Evolutionary conservation across 2,888 invertebrate species (phyloP), one percentile per base, ranked within the genome.

Genomic region (Trichogramma dendrolimi): DNA sequence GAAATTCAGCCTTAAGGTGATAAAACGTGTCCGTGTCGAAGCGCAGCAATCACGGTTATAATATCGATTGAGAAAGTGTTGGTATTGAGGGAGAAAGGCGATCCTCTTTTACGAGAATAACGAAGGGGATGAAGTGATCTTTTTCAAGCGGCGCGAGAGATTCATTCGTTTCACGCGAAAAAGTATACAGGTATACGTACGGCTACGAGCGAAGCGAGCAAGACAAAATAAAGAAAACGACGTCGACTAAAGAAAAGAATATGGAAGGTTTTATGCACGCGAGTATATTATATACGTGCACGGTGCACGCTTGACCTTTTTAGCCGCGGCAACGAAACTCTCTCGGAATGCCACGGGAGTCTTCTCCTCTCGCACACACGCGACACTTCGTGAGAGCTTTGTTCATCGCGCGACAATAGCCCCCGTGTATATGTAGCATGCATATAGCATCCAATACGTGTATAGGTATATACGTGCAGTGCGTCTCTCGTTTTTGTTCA

Each of bases 371-470:
- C 58, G 27, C 27, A 48, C 41, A 48, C 47, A 50, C 59, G 59
- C 58, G 40, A 58, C 11, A 38, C 40, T 51, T 51, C 51, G 7
- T 51, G 55, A 63, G 62, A 66, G 71, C 73, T 74, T 75, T 75
- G 75, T 76, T 73, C 27, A 27, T 27, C 75, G 69, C 65, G 69
- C 71, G 70, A 73, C 74, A 75, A 75, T 75, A 41, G 63, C 49
- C 71, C 71, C 69, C 7, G 27, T 50, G 50, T 55, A 61, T 55
- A 46, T 38, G 55, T 55, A 55, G 58, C 55, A 55, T 53, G 46
- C 27, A 27, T 27, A 27, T 27, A 27, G 27, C 27, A 27, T 27
- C 27, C 27, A 27, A 27, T 27, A 27, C 57, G 52, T 55, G 60
- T 50, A 38, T 51, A 47, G 38, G 7, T 14, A 5, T 11, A 40